These are phyloP conservation scores for Drosophila diplacantha DNA, from an alignment of 2,888 invertebrate species.

Conservation along the genomic window DNA sequence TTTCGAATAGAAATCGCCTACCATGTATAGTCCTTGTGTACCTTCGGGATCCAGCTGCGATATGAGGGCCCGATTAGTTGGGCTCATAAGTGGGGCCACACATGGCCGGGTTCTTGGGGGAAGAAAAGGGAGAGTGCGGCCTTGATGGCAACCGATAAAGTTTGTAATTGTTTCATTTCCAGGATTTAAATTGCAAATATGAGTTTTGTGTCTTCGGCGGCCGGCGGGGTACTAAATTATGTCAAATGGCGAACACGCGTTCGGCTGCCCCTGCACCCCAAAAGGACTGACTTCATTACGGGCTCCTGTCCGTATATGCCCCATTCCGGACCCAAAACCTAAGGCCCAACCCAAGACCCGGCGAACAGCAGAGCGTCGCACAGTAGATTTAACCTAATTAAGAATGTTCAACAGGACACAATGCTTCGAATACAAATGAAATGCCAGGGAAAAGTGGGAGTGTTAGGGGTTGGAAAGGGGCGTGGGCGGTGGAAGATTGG, in stretches of 20 bases:
- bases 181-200: constrained; percentile 76
- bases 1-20: constrained; percentile 1
- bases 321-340: constrained; percentile 23
- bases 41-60: neutral
- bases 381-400: constrained; percentile 77
- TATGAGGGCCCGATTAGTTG: neutral
- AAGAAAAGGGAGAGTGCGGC: neutral
- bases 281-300: constrained; percentile 34
- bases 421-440: constrained; percentile 75
- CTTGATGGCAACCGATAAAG: constrained; percentile 66
- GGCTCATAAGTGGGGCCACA: constrained; percentile 21
- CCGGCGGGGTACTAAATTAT: constrained; percentile 60
- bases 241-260: constrained; percentile 47
- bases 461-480: neutral
- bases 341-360: constrained; percentile 45
- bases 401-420: constrained; percentile 76
- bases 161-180: constrained; percentile 75
- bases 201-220: constrained; percentile 51
- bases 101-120: constrained; percentile 18
- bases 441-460: constrained; percentile 41
- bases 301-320: constrained; percentile 1
- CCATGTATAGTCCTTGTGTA: constrained; percentile 2
- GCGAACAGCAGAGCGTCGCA: constrained; percentile 45
- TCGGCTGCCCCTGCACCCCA: constrained; percentile 10
- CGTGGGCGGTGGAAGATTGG: constrained; percentile 5